Percentiles rank a stretch among this genome's conserved stretches.
phyloP scores from a whole-genome alignment of 2,113 vertebrate species.

The Callorhinus ursinus region DNA sequence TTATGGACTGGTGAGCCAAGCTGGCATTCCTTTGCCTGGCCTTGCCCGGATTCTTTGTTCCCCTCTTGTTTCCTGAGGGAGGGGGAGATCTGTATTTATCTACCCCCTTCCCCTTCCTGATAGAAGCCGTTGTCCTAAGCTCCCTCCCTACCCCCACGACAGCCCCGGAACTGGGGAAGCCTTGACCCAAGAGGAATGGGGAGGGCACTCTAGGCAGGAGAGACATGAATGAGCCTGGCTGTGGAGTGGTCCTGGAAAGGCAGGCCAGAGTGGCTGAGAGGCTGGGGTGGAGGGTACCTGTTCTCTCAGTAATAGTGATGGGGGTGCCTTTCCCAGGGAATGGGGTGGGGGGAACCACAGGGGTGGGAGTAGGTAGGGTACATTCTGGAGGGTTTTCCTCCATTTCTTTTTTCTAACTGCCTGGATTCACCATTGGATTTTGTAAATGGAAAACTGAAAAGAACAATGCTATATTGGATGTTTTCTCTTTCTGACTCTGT shows the following conservation, averaged over 20 bases:
- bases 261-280: constrained; percentile 71
- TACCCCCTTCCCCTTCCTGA: constrained; percentile 20
- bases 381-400: constrained; percentile 74
- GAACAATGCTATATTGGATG: constrained; percentile 77
- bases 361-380: constrained; percentile 63
- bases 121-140: constrained; percentile 49
- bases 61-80: constrained; percentile 16
- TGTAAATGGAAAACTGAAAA: constrained; percentile 81
- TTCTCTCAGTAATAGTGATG: constrained; percentile 75
- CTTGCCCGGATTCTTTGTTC: constrained; percentile 28
- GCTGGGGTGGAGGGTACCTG: constrained; percentile 7
- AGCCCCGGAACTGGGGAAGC: constrained; percentile 48
- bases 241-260: constrained; percentile 60
- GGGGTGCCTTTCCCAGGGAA: constrained; percentile 71
- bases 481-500: constrained; percentile 67
- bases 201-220: constrained; percentile 57
- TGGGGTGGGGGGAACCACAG: constrained; percentile 55
- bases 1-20: constrained; percentile 32
- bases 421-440: constrained; percentile 81
- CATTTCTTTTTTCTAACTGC: constrained; percentile 80
- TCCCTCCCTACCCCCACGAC: constrained; percentile 44
- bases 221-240: constrained; percentile 66
- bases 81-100: constrained; percentile 51
- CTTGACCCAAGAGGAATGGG: constrained; percentile 65
- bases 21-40: constrained; percentile 50